Evolutionary conservation across 2,113 vertebrate genomes (phyloP), one percentile per base, ranked within the genome.

Genomic region (Polypterus senegalus): DNA sequence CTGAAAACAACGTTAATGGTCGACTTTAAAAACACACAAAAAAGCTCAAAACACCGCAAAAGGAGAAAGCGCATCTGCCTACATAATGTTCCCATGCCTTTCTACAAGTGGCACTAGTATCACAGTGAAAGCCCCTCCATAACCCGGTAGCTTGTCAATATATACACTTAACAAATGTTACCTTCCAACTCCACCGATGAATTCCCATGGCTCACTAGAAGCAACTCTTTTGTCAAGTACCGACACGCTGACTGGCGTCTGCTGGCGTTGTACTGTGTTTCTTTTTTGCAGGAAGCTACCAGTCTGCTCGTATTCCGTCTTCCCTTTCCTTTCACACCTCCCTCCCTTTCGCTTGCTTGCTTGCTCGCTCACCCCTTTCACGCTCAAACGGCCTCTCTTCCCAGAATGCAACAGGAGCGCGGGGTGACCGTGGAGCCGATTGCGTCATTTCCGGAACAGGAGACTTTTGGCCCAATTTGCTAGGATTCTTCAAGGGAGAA

Each of bases 351-450:
- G 51, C 10, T 27, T 27, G 27, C 27, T 57, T 59, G 53, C 59
- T 48, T 46, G 54, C 58, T 53, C 45, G 55, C 46, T 10, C 27
- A 57, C 51, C 51, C 10, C 7, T 52, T 10, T 52, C 3, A 8
- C 51, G 51, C 51, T 52, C 51, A 10, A 8, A 52, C 56, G 11
- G 44, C 48, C 48, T 5, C 27, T 57, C 9, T 70, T 60, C 80
- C 81, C 83, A 77, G 78, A 68, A 81, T 83, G 81, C 81, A 81
- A 72, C 73, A 3, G 62, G n/a, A 58, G 54, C 55, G 47, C 7
- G 48, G 45, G 44, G 27, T 48, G 57, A 61, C 51, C 10, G 48
- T 27, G 47, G 44, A 10, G 4, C 54, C 7, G 7, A 1, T n/a
- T n/a, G 11, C 64, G 60, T 66, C 64, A 66, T 55, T 61, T 66